Base-by-base conservation (phyloP, 2,113 vertebrate species). In the Orientallactaga bullata region DNA sequence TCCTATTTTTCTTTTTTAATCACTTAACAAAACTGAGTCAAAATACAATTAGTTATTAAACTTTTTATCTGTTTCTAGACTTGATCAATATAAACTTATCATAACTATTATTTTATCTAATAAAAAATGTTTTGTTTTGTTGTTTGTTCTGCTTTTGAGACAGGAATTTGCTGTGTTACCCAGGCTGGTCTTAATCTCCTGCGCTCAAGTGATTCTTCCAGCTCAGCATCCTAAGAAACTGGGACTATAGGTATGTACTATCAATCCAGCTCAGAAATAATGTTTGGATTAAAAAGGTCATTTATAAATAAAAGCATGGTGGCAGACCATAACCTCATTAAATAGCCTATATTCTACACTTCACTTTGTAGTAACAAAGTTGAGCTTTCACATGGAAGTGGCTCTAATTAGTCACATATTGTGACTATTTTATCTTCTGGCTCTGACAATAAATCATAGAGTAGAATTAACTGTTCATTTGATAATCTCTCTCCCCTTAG, bases 221-320 rank as follows among this genome's bases (percentile, higher is more conserved):
- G 5, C 28, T 23, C 42, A 11, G 6, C 39, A 47, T 65, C 63
- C 63, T 26, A 26, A 65, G 24, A 26, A 55, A 55, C 55, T 55
- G 55, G 55, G 55, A 16, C 55, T 55, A 55, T 55, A 55, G 15
- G 55, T 55, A 16, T 55, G 55, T 65, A 20, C 21, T 65, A 26
- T 23, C 23, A 65, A 7, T 37, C 42, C 65, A 51, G 39, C 28
- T 51, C 81, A 81, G 42, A 30, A 47, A 65, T 51, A 51, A 51
- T 76, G 26, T 84, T 76, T 69, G 73, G 17, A 84, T 80, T 84
- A 76, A 80, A 51, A 2, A 91, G 39, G 24, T 16, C 42, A 72
- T 20, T 83, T n/a, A 78, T 84, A 94, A 94, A 79, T 87, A 60
- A 94, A 83, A 87, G 2, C 15, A 74, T 47, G 13, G 39, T n/a